Evolutionary conservation across 2,797 vertebrate genomes (phyloP).

Genomic region (Smutsia gigantea): DNA sequence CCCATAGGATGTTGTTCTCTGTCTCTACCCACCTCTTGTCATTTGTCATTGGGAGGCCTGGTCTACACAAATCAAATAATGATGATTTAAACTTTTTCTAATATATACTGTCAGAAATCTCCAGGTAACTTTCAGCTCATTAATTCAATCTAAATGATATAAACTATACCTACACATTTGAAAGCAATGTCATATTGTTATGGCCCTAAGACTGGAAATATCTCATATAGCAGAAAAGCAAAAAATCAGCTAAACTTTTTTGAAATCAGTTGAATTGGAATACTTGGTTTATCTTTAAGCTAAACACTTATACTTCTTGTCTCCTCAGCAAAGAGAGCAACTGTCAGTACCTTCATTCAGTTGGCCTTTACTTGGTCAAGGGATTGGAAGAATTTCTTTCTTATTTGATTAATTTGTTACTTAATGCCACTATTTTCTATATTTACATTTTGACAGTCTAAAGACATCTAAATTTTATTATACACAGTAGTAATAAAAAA

Average conservation of each 20-base stretch:
- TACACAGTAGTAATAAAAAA: background rate
- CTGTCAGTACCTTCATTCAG: background rate
- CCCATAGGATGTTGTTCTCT: background rate
- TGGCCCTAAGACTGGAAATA: background rate
- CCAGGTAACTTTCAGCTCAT: background rate
- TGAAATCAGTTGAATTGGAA: background rate
- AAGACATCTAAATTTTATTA: background rate
- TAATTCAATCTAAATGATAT: background rate
- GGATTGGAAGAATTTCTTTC: slow-evolving; percentile 25
- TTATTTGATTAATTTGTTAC: slow-evolving; percentile 21
- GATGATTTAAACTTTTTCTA: slow-evolving; percentile 21
- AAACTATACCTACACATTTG: background rate
- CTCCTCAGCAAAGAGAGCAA: background rate
- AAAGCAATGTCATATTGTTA: background rate
- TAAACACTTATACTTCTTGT: background rate
- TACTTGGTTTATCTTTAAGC: background rate
- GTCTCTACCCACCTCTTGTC: background rate
- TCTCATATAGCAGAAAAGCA: background rate
- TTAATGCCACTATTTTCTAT: slow-evolving; percentile 20
- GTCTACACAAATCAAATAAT: background rate
- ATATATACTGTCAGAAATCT: background rate
- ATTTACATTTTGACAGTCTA: background rate
- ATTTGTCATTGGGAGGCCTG: background rate
- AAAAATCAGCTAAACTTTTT: background rate
- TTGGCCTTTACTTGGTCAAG: background rate